phyloP scores from a whole-genome alignment of 1,140 invertebrate genomes.

The Andrena cerasifolii region DNA sequence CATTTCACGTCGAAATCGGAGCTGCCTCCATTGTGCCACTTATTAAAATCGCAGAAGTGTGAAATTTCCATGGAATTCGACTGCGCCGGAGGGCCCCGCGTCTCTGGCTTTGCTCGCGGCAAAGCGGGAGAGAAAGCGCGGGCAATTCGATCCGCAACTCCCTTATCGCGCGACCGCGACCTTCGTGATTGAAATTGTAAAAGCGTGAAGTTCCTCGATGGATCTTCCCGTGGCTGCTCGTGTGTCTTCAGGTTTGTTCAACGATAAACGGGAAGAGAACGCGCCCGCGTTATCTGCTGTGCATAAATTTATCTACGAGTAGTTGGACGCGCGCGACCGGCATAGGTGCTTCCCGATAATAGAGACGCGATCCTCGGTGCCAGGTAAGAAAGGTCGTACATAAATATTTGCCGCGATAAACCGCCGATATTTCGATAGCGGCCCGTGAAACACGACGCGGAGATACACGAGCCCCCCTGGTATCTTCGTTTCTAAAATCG shows the following conservation, averaged over 20 bases:
- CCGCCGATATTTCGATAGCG: slow-evolving; percentile 22
- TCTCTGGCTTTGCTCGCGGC: no score
- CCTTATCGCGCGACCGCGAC: no score
- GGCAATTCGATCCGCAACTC: no score
- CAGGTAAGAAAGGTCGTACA: slow-evolving; percentile 36
- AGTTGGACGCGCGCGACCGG: background rate
- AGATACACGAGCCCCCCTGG: background rate
- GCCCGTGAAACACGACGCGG: background rate
- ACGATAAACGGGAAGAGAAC: slow-evolving; percentile 71
- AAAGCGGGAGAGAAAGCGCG: no score
- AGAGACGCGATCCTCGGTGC: background rate
- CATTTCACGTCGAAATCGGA: background rate
- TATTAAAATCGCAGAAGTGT: no score
- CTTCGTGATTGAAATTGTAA: no score
- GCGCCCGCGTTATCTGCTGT: slow-evolving; percentile 70
- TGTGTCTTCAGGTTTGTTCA: slow-evolving; percentile 61
- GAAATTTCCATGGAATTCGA: background rate
- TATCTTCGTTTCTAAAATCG: slow-evolving; percentile 6
- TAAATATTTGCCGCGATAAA: slow-evolving; percentile 65
- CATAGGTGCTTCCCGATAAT: slow-evolving; percentile 31
- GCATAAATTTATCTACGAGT: slow-evolving; percentile 65
- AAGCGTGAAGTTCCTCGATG: no score
- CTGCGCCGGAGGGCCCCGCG: no score
- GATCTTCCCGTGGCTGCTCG: no score
- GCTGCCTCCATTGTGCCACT: no score